Conservation (phyloP, 2,113 vertebrate species). For the Esox niger region DNA sequence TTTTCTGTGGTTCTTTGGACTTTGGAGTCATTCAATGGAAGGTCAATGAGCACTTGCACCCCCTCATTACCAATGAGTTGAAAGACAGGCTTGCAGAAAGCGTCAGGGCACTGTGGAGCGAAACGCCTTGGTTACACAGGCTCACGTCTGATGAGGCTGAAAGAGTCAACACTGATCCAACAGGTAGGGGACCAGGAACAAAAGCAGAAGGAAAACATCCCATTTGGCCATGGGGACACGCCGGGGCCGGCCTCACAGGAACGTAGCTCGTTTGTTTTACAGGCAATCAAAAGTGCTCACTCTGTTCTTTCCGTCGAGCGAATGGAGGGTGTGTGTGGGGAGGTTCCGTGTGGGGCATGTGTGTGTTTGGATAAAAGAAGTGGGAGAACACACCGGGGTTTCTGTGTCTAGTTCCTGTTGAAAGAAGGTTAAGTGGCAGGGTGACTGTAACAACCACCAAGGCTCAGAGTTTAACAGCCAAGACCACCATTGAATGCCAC, state of each 20-base stretch:
- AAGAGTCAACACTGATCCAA: conserved; percentile 40
- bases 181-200: conserved; percentile 22
- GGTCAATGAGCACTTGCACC: conserved; percentile 51
- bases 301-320: conserved; percentile 23
- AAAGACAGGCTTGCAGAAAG: conserved; percentile 35
- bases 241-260: conserved; percentile 33
- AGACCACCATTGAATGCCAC: background rate
- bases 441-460: background rate
- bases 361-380: conserved; percentile 9
- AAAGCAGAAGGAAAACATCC: conserved; percentile 17
- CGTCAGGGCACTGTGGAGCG: conserved; percentile 17
- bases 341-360: background rate
- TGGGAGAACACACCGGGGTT: background rate
- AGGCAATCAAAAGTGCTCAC: conserved; percentile 28
- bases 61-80: conserved; percentile 38
- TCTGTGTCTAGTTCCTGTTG: conserved; percentile 15
- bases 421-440: conserved; percentile 25
- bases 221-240: conserved; percentile 21
- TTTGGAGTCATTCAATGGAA: conserved; percentile 23
- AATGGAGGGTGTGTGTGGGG: background rate
- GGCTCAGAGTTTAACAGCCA: background rate
- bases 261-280: conserved; percentile 27
- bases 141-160: conserved; percentile 30
- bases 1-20: conserved; percentile 36
- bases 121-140: conserved; percentile 49